Evolutionary conservation across 2,888 invertebrate species (phyloP).

Genomic region (Mythimna pallens): DNA sequence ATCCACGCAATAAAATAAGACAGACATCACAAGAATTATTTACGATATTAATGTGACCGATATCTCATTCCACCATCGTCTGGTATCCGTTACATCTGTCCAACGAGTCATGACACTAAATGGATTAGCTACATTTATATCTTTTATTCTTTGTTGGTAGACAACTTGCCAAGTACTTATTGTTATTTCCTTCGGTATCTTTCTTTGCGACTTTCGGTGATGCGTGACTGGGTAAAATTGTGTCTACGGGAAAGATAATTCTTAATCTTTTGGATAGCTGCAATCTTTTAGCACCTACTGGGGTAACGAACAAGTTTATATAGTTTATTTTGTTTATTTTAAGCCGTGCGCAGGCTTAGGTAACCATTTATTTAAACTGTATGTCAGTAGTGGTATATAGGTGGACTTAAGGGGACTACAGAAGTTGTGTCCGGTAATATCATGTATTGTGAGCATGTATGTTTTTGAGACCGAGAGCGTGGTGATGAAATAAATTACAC

Average conservation of each 20-base stretch:
- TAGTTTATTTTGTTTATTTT: too few relatives aligned
- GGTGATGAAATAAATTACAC: too few relatives aligned
- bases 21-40: constrained; percentile 35
- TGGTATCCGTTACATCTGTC: constrained; percentile 36
- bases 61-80: constrained; percentile 43
- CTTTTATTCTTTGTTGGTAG: constrained; percentile 11
- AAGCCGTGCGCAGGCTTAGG: too few relatives aligned
- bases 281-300: too few relatives aligned
- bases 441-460: too few relatives aligned
- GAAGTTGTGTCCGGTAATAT: too few relatives aligned
- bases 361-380: too few relatives aligned
- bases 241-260: background rate
- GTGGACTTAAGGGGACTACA: too few relatives aligned
- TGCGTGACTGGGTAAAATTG: background rate
- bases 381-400: too few relatives aligned
- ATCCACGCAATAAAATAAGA: constrained; percentile 3
- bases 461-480: too few relatives aligned
- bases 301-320: too few relatives aligned
- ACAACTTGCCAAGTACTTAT: constrained; percentile 32
- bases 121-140: constrained; percentile 55
- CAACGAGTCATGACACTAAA: constrained; percentile 42
- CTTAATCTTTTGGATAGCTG: too few relatives aligned
- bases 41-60: constrained; percentile 39
- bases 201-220: constrained; percentile 22
- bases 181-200: constrained; percentile 29